These are phyloP conservation scores for Varecia variegata DNA, from an alignment of 2,797 vertebrate genomes.

Conservation along the genomic window DNA sequence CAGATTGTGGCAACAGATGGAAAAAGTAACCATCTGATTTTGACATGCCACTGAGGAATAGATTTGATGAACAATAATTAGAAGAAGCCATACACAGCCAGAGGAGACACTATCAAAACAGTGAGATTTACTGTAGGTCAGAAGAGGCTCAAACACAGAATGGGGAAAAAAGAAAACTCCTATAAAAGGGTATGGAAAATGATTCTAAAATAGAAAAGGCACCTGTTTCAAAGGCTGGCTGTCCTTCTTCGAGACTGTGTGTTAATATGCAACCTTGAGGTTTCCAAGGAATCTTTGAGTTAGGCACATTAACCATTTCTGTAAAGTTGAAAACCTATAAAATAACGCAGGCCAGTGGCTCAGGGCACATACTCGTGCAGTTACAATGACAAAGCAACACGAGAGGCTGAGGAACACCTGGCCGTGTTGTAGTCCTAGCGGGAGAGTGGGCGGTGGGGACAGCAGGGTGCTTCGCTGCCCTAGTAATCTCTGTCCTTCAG, in stretches of 20 bases:
- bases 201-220: not conserved
- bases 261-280: not conserved
- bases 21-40: constrained; percentile 65
- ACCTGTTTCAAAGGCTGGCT: not conserved
- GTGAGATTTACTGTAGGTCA: not conserved
- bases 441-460: fast-evolving
- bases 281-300: not conserved
- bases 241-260: not conserved
- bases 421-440: fast-evolving
- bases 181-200: not conserved
- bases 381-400: fast-evolving
- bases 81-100: not conserved
- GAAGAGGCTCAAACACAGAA: not conserved
- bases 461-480: not conserved
- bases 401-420: not conserved
- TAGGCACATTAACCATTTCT: not conserved
- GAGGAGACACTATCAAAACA: not conserved
- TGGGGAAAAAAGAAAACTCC: not conserved
- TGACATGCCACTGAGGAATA: not conserved
- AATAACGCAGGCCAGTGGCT: not conserved
- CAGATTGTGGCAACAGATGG: constrained; percentile 74
- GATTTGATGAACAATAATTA: constrained; percentile 54
- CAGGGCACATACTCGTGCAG: fast-evolving
- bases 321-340: not conserved
- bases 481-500: not conserved